phyloP scores from a whole-genome alignment of 2,888 invertebrate species.

The Aphidius colemani region DNA sequence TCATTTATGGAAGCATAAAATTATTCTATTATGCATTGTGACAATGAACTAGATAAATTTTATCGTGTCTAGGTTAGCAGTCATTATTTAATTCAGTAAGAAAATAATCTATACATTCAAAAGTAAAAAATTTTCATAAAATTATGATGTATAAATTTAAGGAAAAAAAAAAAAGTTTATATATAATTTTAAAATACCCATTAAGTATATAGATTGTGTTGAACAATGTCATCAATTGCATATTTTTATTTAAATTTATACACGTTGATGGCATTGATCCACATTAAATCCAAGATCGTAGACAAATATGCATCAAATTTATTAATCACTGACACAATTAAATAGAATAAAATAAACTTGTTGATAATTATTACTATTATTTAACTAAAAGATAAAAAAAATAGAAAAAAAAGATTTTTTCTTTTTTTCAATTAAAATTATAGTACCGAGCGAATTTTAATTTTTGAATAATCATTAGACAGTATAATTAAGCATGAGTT shows the following conservation, averaged over 20 bases:
- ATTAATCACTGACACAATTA: slow-evolving; percentile 16
- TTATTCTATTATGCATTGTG: slow-evolving; percentile 37
- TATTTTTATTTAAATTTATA: slow-evolving; percentile 41
- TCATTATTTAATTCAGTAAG: slow-evolving; percentile 44
- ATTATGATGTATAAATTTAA: background rate
- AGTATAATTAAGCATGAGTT: too few relatives aligned
- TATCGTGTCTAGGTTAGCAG: slow-evolving; percentile 54
- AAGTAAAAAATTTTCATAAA: background rate
- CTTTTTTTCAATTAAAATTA: too few relatives aligned
- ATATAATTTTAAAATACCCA: background rate
- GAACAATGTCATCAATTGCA: slow-evolving; percentile 35
- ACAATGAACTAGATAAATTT: slow-evolving; percentile 54
- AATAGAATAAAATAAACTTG: slow-evolving; percentile 30
- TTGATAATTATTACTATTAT: background rate
- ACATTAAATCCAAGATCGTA: slow-evolving; percentile 43
- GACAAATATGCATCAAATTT: slow-evolving; percentile 20
- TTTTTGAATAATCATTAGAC: too few relatives aligned
- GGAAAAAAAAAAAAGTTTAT: slow-evolving; percentile 1
- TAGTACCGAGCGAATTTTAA: too few relatives aligned
- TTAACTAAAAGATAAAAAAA: too few relatives aligned
- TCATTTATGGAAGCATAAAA: background rate
- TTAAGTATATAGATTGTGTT: background rate
- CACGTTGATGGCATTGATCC: slow-evolving; percentile 49
- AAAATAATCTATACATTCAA: too few relatives aligned
- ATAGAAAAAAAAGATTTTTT: too few relatives aligned